phyloP scores from a whole-genome alignment of 2,888 invertebrate genomes.

The Eupithecia abbreviata region DNA sequence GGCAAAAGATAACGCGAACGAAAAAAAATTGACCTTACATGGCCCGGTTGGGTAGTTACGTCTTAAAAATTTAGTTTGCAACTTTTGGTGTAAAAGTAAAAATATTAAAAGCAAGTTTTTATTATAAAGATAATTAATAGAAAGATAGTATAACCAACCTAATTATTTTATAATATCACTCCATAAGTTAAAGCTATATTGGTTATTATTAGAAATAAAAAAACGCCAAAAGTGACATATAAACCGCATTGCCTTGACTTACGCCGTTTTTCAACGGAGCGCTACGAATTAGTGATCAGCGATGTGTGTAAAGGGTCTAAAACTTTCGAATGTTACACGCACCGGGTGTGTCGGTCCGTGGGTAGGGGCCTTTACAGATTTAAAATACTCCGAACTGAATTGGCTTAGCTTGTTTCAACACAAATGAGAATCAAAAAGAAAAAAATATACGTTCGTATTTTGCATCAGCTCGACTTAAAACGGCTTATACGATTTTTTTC shows the following conservation, averaged over 20 bases:
- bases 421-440: background rate
- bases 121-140: no score
- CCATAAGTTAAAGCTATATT: no score
- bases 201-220: background rate
- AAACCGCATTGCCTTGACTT: slow-evolving; percentile 47
- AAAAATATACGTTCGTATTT: background rate
- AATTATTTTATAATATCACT: no score
- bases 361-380: slow-evolving; percentile 66
- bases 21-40: background rate
- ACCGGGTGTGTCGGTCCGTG: slow-evolving; percentile 53
- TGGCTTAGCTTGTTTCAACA: slow-evolving; percentile 26
- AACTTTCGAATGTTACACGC: slow-evolving; percentile 72
- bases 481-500: background rate
- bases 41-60: background rate
- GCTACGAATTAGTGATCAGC: slow-evolving; percentile 72
- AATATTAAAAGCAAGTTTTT: background rate
- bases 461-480: background rate
- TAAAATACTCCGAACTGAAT: slow-evolving; percentile 52
- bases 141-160: no score
- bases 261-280: slow-evolving; percentile 60
- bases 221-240: background rate
- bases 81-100: background rate
- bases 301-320: slow-evolving; percentile 79
- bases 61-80: background rate
- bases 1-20: background rate